Evolutionary conservation across 2,888 invertebrate genomes (phyloP), one percentile per base, ranked within the genome.

Genomic region (Orthosia incerta): DNA sequence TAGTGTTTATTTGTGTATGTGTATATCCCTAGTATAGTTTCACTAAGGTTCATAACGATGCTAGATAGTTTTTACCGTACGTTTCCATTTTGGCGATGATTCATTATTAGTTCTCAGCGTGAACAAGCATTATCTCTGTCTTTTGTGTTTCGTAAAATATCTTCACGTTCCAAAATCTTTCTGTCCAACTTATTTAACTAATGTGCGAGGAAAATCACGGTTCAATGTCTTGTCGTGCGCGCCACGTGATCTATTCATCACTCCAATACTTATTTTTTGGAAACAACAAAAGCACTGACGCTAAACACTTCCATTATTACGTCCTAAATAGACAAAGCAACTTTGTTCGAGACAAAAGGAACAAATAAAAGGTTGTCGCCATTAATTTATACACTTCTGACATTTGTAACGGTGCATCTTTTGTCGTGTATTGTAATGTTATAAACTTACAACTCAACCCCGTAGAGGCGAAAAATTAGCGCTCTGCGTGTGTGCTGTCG

Each of bases 281-380:
- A 90, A 89, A 86, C 86, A 91, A 96, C 95, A 96, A 96, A 95
- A 93, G 95, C 89, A 87, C 83, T 93, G 95, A 95, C 93, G 93
- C 92, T 96, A 95, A 96, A 96, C 96, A 96, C 93, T 92, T 92
- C 95, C 92, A 96, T 96, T 96, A 96, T 96, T 93, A 90, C 92
- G 86, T 92, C 86, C 88, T 90, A 93, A 95, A 94, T 93, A 95
- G 95, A 96, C 95, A 96, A 96, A 95, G 94, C 88, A 91, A 93
- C 93, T 92, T 92, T 92, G 92, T 94, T 89, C 91, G 87, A 96
- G 91, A 96, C 96, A 96, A 96, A 93, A 86, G 92, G 79, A 76
- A 86, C 88, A 90, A 94, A 95, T 95, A 94, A 95, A 95, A 93
- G 95, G 91, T 92, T 94, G 93, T 94, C 92, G 93, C 95, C 94